Evolutionary conservation across 2,797 vertebrate species (phyloP), one percentile per base, ranked within the genome.

Genomic region (Pipistrellus pipistrellus): DNA sequence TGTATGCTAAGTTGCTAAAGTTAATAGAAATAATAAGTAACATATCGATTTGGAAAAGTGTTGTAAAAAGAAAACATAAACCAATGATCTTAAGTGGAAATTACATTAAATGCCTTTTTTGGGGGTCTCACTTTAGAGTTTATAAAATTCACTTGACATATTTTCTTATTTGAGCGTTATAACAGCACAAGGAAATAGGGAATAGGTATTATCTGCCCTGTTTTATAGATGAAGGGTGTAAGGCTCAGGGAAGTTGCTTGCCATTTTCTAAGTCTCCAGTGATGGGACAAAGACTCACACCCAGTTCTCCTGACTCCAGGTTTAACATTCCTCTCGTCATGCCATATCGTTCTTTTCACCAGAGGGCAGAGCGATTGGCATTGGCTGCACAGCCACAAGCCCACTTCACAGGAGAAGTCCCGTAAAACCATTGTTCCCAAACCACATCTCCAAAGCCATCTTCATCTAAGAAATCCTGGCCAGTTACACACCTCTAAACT

Each of bases 1-100:
- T 82, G n/a, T 88, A 13, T 51, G 41, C 51, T 93, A 88, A 62
- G 35, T 85, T 85, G 81, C 41, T 90, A 84, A 75, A 73, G 51
- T 88, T 85, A 85, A 82, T n/a, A 87, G 53, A 90, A 80, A 68
- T 88, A 81, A 83, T 78, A 80, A 86, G 46, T 75, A 90, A 59
- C 35, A 93, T 30, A 30, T 64, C 82, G 69, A 87, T 68, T 88
- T 90, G 66, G 44, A 48, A 94, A 96, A 93, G 9, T 66, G n/a
- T 76, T 72, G 13, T 88, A 76, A 93, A 88, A 85, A 72, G 81
- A 66, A 18, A 95, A 83, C 14, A 41, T 73, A 82, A 93, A 94
- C 48, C 9, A 91, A 93, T 5, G 25, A 38, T 80, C 11, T 4
- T 72, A 82, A 75, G 10, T 89, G n/a, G 25, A 5, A 91, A 91